Percentiles rank a stretch among this genome's conserved stretches.
phyloP scores from a whole-genome alignment of 2,113 vertebrate genomes.

The Marmota flaviventris region DNA sequence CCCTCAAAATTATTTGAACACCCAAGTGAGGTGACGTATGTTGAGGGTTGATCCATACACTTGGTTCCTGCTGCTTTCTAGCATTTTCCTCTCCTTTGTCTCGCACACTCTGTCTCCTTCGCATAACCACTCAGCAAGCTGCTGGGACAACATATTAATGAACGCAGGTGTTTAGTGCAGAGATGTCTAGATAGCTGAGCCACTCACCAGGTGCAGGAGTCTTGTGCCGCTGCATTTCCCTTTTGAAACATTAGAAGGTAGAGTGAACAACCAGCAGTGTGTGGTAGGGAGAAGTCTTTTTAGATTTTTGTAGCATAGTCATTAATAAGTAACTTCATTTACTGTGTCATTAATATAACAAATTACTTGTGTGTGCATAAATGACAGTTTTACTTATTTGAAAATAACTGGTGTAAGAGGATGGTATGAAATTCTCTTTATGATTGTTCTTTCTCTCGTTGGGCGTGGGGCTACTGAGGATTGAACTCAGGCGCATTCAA shows the following conservation, averaged over 20 bases:
- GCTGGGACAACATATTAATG: background rate
- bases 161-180: background rate
- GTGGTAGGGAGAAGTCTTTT: background rate
- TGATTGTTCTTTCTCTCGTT: background rate
- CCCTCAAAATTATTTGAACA: background rate
- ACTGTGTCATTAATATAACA: background rate
- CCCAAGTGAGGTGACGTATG: background rate
- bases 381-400: background rate
- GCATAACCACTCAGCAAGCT: background rate
- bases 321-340: background rate
- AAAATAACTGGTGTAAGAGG: background rate
- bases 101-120: accelerated
- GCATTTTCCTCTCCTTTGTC: background rate
- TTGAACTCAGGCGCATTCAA: too few relatives aligned
- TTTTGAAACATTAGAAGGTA: background rate
- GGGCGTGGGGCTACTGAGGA: too few relatives aligned
- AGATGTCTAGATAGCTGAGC: background rate
- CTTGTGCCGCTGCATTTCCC: background rate
- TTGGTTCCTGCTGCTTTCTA: background rate
- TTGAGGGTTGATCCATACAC: background rate
- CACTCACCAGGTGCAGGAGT: background rate
- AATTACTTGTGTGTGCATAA: background rate
- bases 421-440: background rate
- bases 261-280: background rate
- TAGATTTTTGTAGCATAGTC: background rate